Conservation (phyloP, 2,113 vertebrate species). For the Amphiprion percula region DNA sequence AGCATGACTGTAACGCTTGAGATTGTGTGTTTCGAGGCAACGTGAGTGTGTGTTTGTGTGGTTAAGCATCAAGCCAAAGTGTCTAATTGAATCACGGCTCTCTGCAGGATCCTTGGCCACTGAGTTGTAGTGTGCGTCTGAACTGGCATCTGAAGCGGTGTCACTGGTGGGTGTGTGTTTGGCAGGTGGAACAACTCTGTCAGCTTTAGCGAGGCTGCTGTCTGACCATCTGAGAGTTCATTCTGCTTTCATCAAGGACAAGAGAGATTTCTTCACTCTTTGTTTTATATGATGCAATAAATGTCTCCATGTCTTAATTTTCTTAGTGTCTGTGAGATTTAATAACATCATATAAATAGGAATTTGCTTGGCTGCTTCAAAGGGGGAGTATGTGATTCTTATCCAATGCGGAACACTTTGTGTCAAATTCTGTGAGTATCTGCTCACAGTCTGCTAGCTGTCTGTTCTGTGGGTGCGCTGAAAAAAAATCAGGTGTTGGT, state of each 20-base stretch:
- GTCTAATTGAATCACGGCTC: constrained; percentile 66
- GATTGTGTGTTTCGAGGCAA: constrained; percentile 17
- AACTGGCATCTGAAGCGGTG: constrained; percentile 4
- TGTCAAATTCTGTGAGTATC: too few species aligned
- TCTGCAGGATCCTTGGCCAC: constrained; percentile 16
- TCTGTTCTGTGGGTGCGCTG: too few species aligned
- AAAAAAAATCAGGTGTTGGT: too few species aligned
- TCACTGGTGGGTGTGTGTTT: constrained; percentile 28
- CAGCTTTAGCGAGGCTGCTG: constrained; percentile 44
- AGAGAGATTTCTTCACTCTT: constrained; percentile 8
- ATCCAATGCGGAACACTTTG: too few species aligned
- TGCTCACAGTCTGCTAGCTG: too few species aligned
- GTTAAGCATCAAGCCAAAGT: constrained; percentile 36
- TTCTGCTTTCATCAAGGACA: constrained; percentile 52
- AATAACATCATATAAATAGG: neutral
- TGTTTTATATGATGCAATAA: constrained; percentile 11
- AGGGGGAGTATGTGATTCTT: neutral
- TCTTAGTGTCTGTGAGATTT: neutral
- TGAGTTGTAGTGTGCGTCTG: constrained; percentile 8
- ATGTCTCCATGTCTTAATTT: constrained; percentile 14
- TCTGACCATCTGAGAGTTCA: constrained; percentile 47
- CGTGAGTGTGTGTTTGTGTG: constrained; percentile 18
- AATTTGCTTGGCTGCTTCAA: constrained; percentile 2
- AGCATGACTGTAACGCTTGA: constrained; percentile 11
- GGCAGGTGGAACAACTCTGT: constrained; percentile 50